Evolutionary conservation across 2,113 vertebrate species (phyloP).

Genomic region (Coregonus clupeaformis): DNA sequence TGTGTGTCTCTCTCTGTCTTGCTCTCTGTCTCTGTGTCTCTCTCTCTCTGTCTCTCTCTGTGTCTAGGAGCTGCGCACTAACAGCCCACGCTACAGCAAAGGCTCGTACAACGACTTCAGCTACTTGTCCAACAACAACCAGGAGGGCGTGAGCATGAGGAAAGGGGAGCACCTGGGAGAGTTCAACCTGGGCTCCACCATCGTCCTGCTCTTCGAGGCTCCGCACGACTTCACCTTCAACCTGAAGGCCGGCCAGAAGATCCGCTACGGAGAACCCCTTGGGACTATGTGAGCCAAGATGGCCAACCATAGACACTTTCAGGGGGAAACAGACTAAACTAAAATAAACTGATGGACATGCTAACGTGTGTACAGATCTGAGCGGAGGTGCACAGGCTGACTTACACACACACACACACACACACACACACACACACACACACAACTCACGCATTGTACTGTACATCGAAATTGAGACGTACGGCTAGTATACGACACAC

Average conservation of each 20-base stretch:
- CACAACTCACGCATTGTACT: conserved; percentile 1
- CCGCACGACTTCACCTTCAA: conserved; percentile 89
- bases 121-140: conserved; percentile 80
- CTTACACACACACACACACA: conserved; percentile 13
- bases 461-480: not conserved
- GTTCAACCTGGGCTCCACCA: conserved; percentile 96
- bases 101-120: conserved; percentile 91
- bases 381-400: conserved; percentile 15
- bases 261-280: conserved; percentile 91
- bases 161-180: conserved; percentile 92
- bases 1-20: no score
- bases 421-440: conserved; percentile 9
- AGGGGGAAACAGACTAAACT: not conserved
- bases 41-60: no score
- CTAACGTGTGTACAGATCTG: not conserved
- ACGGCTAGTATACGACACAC: not conserved
- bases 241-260: conserved; percentile 89
- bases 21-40: no score
- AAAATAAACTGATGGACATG: conserved; percentile 1
- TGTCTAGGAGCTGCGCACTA: conserved; percentile 85
- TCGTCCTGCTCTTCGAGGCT: conserved; percentile 94
- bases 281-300: conserved; percentile 65
- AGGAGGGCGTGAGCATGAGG: conserved; percentile 81
- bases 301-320: not conserved
- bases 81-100: conserved; percentile 87